Evolutionary conservation across 2,797 vertebrate genomes (phyloP).

Genomic region (Acipenser transmontanus): DNA sequence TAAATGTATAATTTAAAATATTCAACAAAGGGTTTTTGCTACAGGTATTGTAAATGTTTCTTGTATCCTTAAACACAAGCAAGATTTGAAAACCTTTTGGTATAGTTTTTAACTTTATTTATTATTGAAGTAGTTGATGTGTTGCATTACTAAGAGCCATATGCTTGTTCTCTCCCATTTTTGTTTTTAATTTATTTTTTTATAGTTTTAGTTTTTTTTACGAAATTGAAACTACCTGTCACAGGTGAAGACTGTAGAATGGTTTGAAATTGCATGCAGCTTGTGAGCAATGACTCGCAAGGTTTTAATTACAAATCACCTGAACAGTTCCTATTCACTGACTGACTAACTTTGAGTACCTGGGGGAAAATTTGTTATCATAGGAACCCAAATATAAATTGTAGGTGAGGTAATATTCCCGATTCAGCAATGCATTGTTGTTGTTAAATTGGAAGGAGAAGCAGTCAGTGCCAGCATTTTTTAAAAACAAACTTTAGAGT

Average conservation of each 20-base stretch:
- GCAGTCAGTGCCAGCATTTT: too few relatives aligned
- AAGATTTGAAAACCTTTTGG: conserved; percentile 67
- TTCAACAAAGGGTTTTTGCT: conserved; percentile 65
- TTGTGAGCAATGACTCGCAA: conserved; percentile 38
- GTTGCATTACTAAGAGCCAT: conserved; percentile 72
- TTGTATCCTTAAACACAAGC: conserved; percentile 72
- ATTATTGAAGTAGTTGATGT: conserved; percentile 72
- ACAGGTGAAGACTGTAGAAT: conserved; percentile 49
- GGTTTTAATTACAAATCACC: conserved; percentile 19
- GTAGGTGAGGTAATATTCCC: too few relatives aligned
- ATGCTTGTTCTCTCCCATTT: conserved; percentile 49
- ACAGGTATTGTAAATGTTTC: conserved; percentile 80
- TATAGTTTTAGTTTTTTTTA: conserved; percentile 28
- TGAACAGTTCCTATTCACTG: conserved; percentile 20
- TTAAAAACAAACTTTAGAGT: too few relatives aligned
- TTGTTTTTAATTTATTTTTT: too few relatives aligned
- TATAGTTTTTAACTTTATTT: conserved; percentile 85
- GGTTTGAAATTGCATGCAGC: conserved; percentile 60
- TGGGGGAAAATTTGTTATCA: background rate
- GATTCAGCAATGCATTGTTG: too few relatives aligned
- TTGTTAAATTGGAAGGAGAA: too few relatives aligned
- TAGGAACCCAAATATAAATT: conserved; percentile 17
- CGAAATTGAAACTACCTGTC: conserved; percentile 41
- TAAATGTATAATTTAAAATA: conserved; percentile 54
- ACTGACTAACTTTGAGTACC: conserved; percentile 27